A percentile compares a stretch with the other conserved stretches of the same genome.
These are phyloP conservation scores for Steatocranus sp. DNA, from an alignment of 2,797 vertebrate genomes.

Conservation along the genomic window DNA sequence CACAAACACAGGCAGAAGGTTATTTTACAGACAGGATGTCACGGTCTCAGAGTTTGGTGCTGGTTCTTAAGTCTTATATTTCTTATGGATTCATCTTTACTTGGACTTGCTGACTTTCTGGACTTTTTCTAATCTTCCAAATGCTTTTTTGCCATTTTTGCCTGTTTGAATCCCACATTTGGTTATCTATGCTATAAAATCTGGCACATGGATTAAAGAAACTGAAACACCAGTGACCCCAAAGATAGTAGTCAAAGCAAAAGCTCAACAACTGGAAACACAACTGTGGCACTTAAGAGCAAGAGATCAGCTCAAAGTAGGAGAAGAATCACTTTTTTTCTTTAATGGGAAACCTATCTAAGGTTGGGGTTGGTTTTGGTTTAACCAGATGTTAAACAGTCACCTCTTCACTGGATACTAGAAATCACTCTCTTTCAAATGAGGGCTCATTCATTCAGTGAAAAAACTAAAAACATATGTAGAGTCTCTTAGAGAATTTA, in stretches of 20 bases:
- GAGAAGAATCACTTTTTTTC: background rate
- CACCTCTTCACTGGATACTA: background rate
- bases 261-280: background rate
- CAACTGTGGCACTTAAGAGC: accelerated
- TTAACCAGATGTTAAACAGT: background rate
- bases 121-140: background rate
- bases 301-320: accelerated
- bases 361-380: background rate
- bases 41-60: background rate
- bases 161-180: background rate
- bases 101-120: accelerated
- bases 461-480: background rate
- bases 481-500: background rate
- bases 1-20: background rate
- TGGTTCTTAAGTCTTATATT: background rate
- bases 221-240: background rate
- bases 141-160: background rate
- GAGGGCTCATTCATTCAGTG: background rate
- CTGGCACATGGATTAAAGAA: no score
- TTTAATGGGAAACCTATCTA: background rate
- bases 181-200: background rate
- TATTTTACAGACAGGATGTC: background rate
- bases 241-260: accelerated
- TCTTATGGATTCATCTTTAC: background rate
- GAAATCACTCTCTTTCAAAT: background rate